phyloP scores from a whole-genome alignment of 2,113 vertebrate species.

The Hypocryptadius cinnamomeus region DNA sequence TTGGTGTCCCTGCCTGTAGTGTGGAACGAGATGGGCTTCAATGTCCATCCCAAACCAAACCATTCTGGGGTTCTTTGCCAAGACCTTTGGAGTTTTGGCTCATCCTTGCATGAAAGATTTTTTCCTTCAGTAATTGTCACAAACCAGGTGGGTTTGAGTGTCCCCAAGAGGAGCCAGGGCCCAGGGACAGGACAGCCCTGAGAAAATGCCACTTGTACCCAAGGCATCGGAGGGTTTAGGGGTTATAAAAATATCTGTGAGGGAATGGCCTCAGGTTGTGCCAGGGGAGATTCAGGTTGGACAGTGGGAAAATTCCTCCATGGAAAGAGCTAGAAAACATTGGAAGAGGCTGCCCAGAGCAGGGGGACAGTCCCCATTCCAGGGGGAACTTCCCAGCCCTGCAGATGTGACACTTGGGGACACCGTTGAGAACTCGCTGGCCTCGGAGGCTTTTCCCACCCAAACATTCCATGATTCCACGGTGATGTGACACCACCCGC shows the following conservation, averaged over 20 bases:
- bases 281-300: background rate
- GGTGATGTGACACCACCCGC: background rate
- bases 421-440: rapidly evolving
- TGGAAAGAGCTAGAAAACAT: background rate
- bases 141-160: background rate
- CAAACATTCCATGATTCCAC: rapidly evolving
- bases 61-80: background rate
- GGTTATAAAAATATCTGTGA: background rate
- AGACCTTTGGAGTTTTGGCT: background rate
- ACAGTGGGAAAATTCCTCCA: background rate
- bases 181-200: background rate
- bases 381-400: background rate
- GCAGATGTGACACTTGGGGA: background rate
- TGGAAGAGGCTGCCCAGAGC: background rate
- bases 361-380: background rate
- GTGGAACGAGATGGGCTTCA: background rate
- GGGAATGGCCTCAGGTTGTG: background rate
- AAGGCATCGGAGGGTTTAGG: rapidly evolving
- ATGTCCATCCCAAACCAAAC: background rate
- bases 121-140: background rate
- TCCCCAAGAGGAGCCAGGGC: background rate
- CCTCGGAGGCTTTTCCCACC: background rate
- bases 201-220: background rate
- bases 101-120: background rate
- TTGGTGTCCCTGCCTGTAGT: background rate